Evolutionary conservation across 2,797 vertebrate genomes (phyloP), one percentile per base, ranked within the genome.

Genomic region (Gymnoscopelus microlampas): DNA sequence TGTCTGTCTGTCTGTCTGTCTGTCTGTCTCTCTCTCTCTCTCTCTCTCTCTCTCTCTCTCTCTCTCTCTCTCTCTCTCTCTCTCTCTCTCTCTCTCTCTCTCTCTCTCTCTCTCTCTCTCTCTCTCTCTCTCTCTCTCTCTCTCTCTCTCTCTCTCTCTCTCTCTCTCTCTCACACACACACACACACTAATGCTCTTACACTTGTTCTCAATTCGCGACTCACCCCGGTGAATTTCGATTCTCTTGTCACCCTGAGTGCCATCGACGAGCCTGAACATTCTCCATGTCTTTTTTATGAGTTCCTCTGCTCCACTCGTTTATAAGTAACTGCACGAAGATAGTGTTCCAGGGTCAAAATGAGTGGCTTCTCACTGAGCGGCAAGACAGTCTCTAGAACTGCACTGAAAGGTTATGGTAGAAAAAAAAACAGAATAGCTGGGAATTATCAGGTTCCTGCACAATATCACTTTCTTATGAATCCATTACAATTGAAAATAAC

Each of bases 201-300:
- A 39, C 39, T 39, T 39, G 39, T 39, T 39, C 39, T 39, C 39
- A 39, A 9, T 8, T 39, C 5, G 39, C 39, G 1, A 39, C 39
- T 9, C 1, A 39, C 39, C 26, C 39, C 8, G 39, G 39, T 39
- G 39, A 39, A 83, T 71, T 71, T 68, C 80, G 80, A 82, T 82
- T 78, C 67, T 74, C 68, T 75, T 73, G 73, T 88, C 72, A 72
- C 63, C 66, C 60, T 29, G 49, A 69, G 44, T 13, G 78, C 83
- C 15, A 23, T 50, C 53, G 71, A 82, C 81, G 59, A 73, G 64
- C 66, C 70, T 75, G 79, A 74, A 74, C 13, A 79, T 80, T 82
- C 75, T 44, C 63, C 39, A 35, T 53, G 23, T 78, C 51, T 68
- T 80, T 82, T 80, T 88, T 75, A 78, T 79, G 63, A 79, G 70